Conservation (phyloP, 2,797 vertebrate genomes). For the Furcifer pardalis region DNA sequence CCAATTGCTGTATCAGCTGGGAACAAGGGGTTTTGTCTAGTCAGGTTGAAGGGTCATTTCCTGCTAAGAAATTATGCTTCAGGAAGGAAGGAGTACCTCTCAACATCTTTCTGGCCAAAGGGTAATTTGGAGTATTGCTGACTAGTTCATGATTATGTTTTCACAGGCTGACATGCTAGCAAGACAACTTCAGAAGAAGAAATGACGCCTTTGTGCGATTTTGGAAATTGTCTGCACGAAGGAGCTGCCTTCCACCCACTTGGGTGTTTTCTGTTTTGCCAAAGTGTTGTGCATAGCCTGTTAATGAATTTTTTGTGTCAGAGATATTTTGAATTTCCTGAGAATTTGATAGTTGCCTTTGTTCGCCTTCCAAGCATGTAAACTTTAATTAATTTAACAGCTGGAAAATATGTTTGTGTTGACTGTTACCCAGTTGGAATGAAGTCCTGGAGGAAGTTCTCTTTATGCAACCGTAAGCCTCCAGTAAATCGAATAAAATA, state of each 20-base stretch:
- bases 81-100: background rate
- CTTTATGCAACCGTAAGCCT: background rate
- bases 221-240: background rate
- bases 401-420: background rate
- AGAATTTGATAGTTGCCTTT: background rate
- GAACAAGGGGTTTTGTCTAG: background rate
- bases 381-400: background rate
- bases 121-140: no score
- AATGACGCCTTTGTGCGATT: slow-evolving; percentile 65
- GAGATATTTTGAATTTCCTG: background rate
- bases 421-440: background rate
- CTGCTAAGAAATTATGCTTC: no score
- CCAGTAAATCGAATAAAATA: slow-evolving; percentile 24
- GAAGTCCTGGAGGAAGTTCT: background rate
- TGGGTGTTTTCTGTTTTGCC: background rate
- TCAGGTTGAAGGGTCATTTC: no score
- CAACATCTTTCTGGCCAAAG: no score
- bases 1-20: background rate
- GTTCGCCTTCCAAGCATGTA: background rate
- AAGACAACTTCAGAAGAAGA: slow-evolving; percentile 81
- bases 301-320: background rate
- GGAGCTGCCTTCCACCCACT: no score
- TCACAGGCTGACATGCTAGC: slow-evolving; percentile 78
- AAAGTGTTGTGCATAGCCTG: background rate
- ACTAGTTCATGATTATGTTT: background rate